Evolutionary conservation across 2,888 invertebrate genomes (phyloP), one percentile per base, ranked within the genome.

Genomic region (Keiferia lycopersicella): DNA sequence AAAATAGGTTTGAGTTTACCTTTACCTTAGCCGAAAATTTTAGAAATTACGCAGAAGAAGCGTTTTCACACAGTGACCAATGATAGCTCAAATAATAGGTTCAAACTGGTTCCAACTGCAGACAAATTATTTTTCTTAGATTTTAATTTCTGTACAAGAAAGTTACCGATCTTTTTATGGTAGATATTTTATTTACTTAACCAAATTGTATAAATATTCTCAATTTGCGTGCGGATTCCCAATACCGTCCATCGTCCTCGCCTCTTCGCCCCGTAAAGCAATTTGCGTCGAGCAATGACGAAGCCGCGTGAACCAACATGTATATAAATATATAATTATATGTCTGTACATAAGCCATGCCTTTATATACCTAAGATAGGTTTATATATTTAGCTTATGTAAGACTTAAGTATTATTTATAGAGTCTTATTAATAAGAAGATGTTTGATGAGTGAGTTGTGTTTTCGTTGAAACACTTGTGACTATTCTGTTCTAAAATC

Each of bases 221-320:
- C 20, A 16, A 14, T 12, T 1, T 18, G 2, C 16, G 2, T 20
- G 14, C 58, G 71, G 82, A 72, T 71, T 83, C 74, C 81, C 76
- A 76, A 71, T 71, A 69, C 67, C 68, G 66, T 66, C 67, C 64
- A 67, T 64, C 71, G 70, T 69, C 69, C 65, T 73, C 74, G 77
- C 76, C 76, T 75, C 73, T 73, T 76, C 74, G 72, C 75, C 76
- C 81, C 74, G 80, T 88, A 88, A 88, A 87, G 86, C 82, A 89
- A 89, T 88, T 89, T 89, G 80, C 80, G 79, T 67, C 73, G 77
- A 70, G 73, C 75, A 81, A 79, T 84, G 83, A 82, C 80, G 79
- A 73, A 73, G 79, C 69, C 71, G 71, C 72, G 72, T 74, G 26
- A 58, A 64, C 65, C 56, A 61, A 30, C 61, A 61, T 48, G 50